Base-by-base conservation (phyloP, 2,888 invertebrate genomes). In the Euzophera pinguis region DNA sequence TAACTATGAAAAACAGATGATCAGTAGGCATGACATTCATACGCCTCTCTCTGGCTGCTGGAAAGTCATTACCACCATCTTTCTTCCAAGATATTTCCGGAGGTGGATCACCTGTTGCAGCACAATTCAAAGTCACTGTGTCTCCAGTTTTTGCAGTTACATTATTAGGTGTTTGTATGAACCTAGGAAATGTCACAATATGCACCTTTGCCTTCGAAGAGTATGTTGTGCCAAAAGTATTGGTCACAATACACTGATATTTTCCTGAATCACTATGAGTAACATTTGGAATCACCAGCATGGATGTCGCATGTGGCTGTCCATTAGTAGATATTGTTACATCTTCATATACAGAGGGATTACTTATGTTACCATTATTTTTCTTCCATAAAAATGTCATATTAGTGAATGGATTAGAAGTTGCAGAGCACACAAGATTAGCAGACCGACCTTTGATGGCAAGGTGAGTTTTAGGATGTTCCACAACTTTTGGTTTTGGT, bases 21-120 rank as follows among this genome's bases (percentile, higher is more conserved):
- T 98, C 98, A 29, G 94, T 93, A 0, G 97, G 95, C 93, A 97
- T 96, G 45, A 98, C 96, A 83, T 96, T 96, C 94, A 99, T 95
- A 35, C 98, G 91, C 42, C 98, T 92, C 78, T 99, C 98, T 63
- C 95, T 92, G 7, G 98, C 98, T 4, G 99, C 98, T 6, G 98
- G 98, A 79, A 99, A 98, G 73, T 97, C 96, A 72, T 96, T 95
- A 0, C 96, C 97, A n/a, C 96, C 97, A 84, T 96, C 97, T 82
- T 97, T 97, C 68, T 96, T 95, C 95, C 97, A 95, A 0, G 96
- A 95, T 65, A 97, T 96, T 84, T 96, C 95, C 13, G 98, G 98
- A 47, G 92, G 87, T 0, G 98, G 98, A 71, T 96, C 95, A 0
- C 98, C 98, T 54, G 92, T 93, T 1, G 98, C 98, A 10, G 97